Evolutionary conservation across 2,888 invertebrate genomes (phyloP), one percentile per base, ranked within the genome.

Genomic region (Stramonita haemastoma): DNA sequence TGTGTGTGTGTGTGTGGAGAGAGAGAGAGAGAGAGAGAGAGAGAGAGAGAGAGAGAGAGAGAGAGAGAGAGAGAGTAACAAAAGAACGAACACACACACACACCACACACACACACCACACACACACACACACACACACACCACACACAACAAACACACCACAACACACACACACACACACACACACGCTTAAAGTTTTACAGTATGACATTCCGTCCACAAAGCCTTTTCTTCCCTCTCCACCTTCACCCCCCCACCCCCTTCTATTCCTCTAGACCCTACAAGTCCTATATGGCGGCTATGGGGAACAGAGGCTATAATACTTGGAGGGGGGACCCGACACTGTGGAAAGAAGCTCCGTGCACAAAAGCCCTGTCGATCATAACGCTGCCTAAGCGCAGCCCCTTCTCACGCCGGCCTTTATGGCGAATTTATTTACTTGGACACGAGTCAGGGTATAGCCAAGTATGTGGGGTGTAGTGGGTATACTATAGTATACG

Each of bases 371-470:
- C 32, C 60, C 86, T 86, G 86, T 86, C 86, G 66, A 86, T 86
- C 86, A 86, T 17, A 66, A 84, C 84, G 84, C 84, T 57, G 29
- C 57, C 29, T 86, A 66, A 66, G 84, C 88, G 79, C 46, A 32
- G 83, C 36, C 83, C 83, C 83, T 70, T 17, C 81, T 79, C 19
- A 22, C 22, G 88, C 83, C n/a, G 57, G 83, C 22, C 83, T 79
- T 87, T 87, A 88, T 84, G 88, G 70, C 66, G 60, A 60, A 83
- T 57, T 83, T 88, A 88, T 88, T 88, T 88, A 83, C 84, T 88
- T 81, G 60, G 86, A 86, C 86, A 83, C 81, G 81, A 66, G 86
- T 66, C 57, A 66, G 19, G 84, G 11, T 57, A 26, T 29, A 57
- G 36, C 46, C n/a, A n/a, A 36, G 81, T 19, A 26, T 8, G 15